phyloP scores from a whole-genome alignment of 2,797 vertebrate species.

The Melanotaenia trifasciata region DNA sequence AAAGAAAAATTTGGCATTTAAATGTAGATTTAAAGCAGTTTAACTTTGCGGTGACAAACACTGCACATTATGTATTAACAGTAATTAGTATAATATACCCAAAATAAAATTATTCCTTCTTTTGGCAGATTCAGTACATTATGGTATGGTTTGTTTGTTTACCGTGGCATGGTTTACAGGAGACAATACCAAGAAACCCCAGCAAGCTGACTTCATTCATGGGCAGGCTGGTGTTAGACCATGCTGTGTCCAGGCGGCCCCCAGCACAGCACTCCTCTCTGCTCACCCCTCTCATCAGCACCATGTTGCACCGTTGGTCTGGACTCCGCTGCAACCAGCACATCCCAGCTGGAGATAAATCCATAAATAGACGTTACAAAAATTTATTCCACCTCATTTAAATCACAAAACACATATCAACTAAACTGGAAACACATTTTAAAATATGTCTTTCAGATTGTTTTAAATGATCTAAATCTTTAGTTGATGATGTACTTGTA shows the following conservation, averaged over 20 bases:
- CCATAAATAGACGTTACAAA: conserved; percentile 1
- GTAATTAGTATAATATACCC: no score
- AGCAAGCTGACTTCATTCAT: conserved; percentile 95
- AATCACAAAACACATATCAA: background rate
- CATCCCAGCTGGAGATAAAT: conserved; percentile 87
- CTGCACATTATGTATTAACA: background rate
- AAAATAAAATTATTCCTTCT: no score
- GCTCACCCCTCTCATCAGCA: conserved; percentile 91
- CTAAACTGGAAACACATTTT: background rate
- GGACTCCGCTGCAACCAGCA: conserved; percentile 95
- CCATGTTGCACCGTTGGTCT: conserved; percentile 92
- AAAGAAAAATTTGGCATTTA: background rate
- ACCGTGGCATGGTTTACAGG: conserved; percentile 97
- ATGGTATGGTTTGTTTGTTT: conserved; percentile 47
- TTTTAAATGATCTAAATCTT: background rate
- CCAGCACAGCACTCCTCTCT: conserved; percentile 93
- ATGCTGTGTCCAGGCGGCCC: conserved; percentile 90
- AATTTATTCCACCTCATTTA: background rate
- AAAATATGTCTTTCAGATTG: background rate
- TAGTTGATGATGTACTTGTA: background rate
- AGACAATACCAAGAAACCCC: conserved; percentile 92
- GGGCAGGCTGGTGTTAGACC: conserved; percentile 93
- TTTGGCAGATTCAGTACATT: conserved; percentile 10
- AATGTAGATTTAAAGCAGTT: background rate
- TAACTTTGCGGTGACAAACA: background rate